phyloP scores from a whole-genome alignment of 2,888 invertebrate species.

The Kryphioiulus occultus region DNA sequence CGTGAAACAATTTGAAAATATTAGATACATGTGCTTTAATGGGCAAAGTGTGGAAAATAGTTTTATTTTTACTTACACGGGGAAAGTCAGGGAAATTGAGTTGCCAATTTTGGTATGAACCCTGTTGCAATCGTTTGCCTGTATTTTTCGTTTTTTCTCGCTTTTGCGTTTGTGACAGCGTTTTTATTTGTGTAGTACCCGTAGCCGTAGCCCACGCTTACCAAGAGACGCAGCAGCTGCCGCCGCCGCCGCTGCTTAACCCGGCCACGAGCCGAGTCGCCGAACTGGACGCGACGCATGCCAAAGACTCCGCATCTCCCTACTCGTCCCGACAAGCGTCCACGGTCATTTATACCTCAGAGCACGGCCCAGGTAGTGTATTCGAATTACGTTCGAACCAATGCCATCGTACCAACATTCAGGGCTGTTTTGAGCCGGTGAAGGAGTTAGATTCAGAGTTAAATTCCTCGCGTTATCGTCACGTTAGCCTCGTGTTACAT shows the following conservation, averaged over 20 bases:
- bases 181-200: not conserved
- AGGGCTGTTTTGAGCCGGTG: too few species aligned
- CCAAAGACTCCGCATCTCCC: conserved; percentile 69
- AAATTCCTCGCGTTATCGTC: too few species aligned
- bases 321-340: conserved; percentile 80
- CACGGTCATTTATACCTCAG: conserved; percentile 84
- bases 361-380: conserved; percentile 71
- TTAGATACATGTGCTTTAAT: too few species aligned
- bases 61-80: conserved; percentile 16
- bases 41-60: too few species aligned
- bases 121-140: not conserved
- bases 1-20: too few species aligned
- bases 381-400: too few species aligned
- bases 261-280: not conserved
- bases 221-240: not conserved
- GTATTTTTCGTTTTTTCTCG: not conserved
- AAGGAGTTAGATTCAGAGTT: too few species aligned
- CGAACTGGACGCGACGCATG: conserved; percentile 42
- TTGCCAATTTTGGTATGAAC: too few species aligned
- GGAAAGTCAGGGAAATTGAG: too few species aligned
- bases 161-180: conserved; percentile 37
- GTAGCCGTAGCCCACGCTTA: conserved; percentile 22
- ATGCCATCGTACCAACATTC: too few species aligned
- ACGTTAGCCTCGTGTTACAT: too few species aligned
- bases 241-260: not conserved